phyloP scores from a whole-genome alignment of 2,888 invertebrate genomes.

The Achlya flavicornis region DNA sequence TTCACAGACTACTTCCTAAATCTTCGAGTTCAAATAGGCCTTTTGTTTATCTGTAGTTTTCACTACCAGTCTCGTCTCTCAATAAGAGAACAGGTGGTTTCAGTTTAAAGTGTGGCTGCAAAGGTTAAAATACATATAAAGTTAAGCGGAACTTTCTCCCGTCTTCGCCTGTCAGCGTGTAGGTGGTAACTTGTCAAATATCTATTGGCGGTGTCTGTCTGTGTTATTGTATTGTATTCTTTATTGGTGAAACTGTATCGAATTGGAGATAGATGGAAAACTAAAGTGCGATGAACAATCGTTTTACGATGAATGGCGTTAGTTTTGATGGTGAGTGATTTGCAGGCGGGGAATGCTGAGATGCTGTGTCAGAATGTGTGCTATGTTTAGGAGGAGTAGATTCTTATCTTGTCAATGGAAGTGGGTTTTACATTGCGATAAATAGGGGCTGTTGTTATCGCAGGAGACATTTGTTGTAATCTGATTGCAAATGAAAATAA shows the following conservation, averaged over 20 bases:
- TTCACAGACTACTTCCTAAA: background rate
- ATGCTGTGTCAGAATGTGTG: background rate
- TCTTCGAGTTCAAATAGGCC: background rate
- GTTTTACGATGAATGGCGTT: background rate
- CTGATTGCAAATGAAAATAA: background rate
- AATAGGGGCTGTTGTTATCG: too few relatives aligned
- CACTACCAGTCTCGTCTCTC: background rate
- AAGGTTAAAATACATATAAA: slow-evolving; percentile 11
- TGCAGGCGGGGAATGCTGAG: background rate
- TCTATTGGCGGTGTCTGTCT: background rate
- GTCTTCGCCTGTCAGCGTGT: slow-evolving; percentile 5
- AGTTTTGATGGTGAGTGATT: slow-evolving; percentile 5
- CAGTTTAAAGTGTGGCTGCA: background rate
- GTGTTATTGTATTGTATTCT: slow-evolving; percentile 3
- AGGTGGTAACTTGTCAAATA: slow-evolving; percentile 7
- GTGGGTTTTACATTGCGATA: too few relatives aligned
- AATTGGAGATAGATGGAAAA: slow-evolving; percentile 7
- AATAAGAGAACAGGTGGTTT: slow-evolving; percentile 4
- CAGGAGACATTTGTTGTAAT: too few relatives aligned
- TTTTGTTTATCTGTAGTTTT: slow-evolving; percentile 2
- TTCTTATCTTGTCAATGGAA: too few relatives aligned
- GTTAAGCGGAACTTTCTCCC: slow-evolving; percentile 12
- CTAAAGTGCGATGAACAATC: slow-evolving; percentile 4
- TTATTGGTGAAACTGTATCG: slow-evolving; percentile 9
- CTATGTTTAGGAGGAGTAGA: too few relatives aligned